phyloP scores from a whole-genome alignment of 2,113 vertebrate genomes.

The Lamprotornis superbus region DNA sequence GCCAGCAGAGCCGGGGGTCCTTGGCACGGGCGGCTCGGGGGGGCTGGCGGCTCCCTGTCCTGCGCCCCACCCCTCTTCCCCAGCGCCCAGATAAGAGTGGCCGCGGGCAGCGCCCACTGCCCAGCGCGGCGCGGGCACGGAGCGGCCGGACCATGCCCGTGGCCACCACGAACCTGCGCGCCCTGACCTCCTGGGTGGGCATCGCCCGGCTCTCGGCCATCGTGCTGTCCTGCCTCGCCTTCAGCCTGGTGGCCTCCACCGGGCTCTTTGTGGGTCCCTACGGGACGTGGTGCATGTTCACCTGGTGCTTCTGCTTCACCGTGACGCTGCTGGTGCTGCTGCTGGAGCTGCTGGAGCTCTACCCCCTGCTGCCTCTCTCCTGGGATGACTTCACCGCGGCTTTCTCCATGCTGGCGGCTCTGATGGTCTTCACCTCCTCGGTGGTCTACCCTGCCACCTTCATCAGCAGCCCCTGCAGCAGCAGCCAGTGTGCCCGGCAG shows the following conservation, averaged over 20 bases:
- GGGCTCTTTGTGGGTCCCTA: fast-evolving
- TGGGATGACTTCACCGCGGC: conserved; percentile 86
- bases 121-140: fast-evolving
- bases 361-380: conserved; percentile 74
- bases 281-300: conserved; percentile 85
- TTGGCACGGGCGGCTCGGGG: fast-evolving
- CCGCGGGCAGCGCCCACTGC: neutral
- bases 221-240: conserved; percentile 77
- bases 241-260: conserved; percentile 81
- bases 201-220: conserved; percentile 77
- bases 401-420: conserved; percentile 81
- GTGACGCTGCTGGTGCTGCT: conserved; percentile 79
- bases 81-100: neutral
- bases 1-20: neutral
- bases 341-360: conserved; percentile 76
- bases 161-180: conserved; percentile 34
- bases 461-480: neutral
- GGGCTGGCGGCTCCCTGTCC: neutral
- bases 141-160: neutral
- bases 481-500: neutral
- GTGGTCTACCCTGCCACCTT: conserved; percentile 79
- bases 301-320: conserved; percentile 84
- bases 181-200: conserved; percentile 71
- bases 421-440: conserved; percentile 84
- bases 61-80: neutral